phyloP scores from a whole-genome alignment of 2,888 invertebrate species.

The Eupithecia subfuscata region DNA sequence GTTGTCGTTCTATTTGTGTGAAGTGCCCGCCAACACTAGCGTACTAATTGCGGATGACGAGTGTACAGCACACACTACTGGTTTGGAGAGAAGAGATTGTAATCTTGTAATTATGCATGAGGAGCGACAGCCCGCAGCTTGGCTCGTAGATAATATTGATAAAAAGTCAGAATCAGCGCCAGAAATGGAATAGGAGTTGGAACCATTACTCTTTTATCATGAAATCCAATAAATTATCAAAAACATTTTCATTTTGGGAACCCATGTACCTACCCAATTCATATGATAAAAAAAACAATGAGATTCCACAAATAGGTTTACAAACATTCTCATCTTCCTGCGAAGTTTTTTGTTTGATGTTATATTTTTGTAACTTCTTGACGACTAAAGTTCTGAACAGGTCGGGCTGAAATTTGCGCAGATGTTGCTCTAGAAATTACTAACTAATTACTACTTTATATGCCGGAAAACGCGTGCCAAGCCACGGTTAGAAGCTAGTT shows the following conservation, averaged over 20 bases:
- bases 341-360: background rate
- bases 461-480: background rate
- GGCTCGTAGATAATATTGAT: background rate
- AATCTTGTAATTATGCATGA: background rate
- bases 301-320: background rate
- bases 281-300: background rate
- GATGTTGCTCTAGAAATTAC: background rate
- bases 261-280: background rate
- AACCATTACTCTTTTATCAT: background rate
- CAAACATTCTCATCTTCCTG: background rate
- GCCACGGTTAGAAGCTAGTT: background rate
- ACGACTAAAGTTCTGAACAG: background rate
- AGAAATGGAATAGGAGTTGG: too few relatives aligned
- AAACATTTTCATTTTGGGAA: background rate
- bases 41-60: constrained; percentile 33
- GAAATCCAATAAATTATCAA: background rate
- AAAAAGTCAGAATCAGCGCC: too few relatives aligned
- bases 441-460: background rate
- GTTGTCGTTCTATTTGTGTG: constrained; percentile 45
- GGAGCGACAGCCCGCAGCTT: background rate
- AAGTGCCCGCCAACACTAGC: constrained; percentile 38
- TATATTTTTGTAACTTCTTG: background rate
- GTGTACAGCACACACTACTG: background rate
- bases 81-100: background rate
- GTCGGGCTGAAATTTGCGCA: background rate